Evolutionary conservation across 1,140 invertebrate genomes (phyloP).

Genomic region (Eubasilissa regina): DNA sequence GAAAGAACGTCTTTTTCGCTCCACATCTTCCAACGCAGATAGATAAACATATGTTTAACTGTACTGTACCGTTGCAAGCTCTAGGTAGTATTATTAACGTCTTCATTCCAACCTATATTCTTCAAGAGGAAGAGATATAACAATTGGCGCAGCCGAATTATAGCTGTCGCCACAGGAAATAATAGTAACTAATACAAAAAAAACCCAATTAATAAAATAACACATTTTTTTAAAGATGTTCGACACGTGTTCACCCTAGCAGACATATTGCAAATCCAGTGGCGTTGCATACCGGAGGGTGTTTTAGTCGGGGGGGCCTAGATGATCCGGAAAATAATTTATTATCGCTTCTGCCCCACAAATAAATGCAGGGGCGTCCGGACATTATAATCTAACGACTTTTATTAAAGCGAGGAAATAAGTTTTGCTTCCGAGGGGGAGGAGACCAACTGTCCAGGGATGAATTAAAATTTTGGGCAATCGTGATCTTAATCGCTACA

Average conservation of each 20-base stretch:
- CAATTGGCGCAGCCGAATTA: no score
- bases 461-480: background rate
- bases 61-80: no score
- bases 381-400: background rate
- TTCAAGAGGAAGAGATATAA: no score
- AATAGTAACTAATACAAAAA: background rate
- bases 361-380: constrained; percentile 24
- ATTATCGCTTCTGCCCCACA: constrained; percentile 23
- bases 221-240: background rate
- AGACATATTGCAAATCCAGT: constrained; percentile 45
- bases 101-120: no score
- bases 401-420: background rate
- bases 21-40: no score
- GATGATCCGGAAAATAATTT: constrained; percentile 51
- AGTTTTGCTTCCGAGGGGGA: background rate
- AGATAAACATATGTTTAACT: no score
- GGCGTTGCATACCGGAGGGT: constrained; percentile 7
- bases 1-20: no score
- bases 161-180: no score
- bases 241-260: constrained; percentile 31
- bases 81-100: no score
- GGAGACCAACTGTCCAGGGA: background rate
- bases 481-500: background rate
- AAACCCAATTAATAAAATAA: background rate
- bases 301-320: constrained; percentile 30